Evolutionary conservation across 2,113 vertebrate species (phyloP).

Genomic region (Phaethornis superciliosus): DNA sequence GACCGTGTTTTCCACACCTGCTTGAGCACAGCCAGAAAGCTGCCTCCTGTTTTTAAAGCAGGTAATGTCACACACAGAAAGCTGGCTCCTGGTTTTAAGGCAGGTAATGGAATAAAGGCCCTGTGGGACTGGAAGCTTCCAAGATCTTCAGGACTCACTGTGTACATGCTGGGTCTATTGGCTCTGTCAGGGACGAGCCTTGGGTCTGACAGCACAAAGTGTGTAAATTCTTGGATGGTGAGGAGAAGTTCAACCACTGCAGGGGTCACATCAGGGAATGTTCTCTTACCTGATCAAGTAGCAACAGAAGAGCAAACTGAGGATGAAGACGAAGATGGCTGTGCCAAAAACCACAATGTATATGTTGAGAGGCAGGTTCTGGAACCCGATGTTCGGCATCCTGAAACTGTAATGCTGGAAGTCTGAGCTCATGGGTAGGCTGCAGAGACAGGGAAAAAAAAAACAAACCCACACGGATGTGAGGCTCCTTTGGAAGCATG

Average conservation of each 20-base stretch:
- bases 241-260: background rate
- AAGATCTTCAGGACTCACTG: no score
- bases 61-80: background rate
- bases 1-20: background rate
- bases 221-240: background rate
- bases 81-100: background rate
- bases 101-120: background rate
- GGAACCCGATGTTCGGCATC: constrained; percentile 99
- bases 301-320: constrained; percentile 99
- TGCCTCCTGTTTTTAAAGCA: background rate
- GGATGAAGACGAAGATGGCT: constrained; percentile 98
- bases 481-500: background rate
- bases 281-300: constrained; percentile 93
- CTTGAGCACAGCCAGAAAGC: background rate
- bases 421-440: constrained; percentile 95
- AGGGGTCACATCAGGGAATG: no score
- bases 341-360: constrained; percentile 99
- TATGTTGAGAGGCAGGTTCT: constrained; percentile 99
- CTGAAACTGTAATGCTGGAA: constrained; percentile 96
- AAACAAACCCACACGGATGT: background rate
- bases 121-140: background rate
- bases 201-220: background rate
- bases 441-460: constrained; percentile 60
- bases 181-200: background rate
- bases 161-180: rapidly evolving